Base-by-base conservation (phyloP, 2,888 invertebrate genomes). In the Cacoxenus indagator region DNA sequence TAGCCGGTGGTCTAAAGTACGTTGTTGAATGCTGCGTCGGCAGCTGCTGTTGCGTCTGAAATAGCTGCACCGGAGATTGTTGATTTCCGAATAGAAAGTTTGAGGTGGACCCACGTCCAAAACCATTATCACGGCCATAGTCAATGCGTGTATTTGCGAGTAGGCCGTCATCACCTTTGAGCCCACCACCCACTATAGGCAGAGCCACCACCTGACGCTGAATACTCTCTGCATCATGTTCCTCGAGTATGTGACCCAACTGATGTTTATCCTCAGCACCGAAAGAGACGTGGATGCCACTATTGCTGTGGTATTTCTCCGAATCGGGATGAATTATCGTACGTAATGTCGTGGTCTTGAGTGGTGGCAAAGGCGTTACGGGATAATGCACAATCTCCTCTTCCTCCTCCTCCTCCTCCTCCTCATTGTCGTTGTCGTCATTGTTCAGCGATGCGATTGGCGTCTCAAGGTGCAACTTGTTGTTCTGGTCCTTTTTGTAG, bases 251-350 rank as follows among this genome's bases (percentile, higher is more conserved):
- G 73, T 90, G 86, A 0, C 86, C 87, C 3, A 87, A 74, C 37
- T 88, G 87, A 0, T 81, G 88, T 55, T 88, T 87, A 68, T 90
- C 89, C 70, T 91, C 90, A 73, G 93, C 92, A 0, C 95, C 95
- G 78, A 96, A 96, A 5, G 95, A 95, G 1, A 96, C 93, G 82
- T 93, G 93, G 1, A 96, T 92, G 64, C 94, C 94, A 76, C 93
- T 93, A 72, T 93, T 92, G 71, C 93, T 93, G 78, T 95, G 95
- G 78, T 93, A 95, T 14, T 92, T 90, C 87, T 96, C 95, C 1
- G 95, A 95, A 80, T 96, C 96, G 0, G 96, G 96, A 77, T 94
- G 93, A 65, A 96, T 96, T 46, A 96, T 92, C 0, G 96, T 93
- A 82, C 96, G 90, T 65, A 95, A 87, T 0, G 96, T 96, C 0